Base-by-base conservation (phyloP, 2,888 invertebrate species). In the Heliconius sara region DNA sequence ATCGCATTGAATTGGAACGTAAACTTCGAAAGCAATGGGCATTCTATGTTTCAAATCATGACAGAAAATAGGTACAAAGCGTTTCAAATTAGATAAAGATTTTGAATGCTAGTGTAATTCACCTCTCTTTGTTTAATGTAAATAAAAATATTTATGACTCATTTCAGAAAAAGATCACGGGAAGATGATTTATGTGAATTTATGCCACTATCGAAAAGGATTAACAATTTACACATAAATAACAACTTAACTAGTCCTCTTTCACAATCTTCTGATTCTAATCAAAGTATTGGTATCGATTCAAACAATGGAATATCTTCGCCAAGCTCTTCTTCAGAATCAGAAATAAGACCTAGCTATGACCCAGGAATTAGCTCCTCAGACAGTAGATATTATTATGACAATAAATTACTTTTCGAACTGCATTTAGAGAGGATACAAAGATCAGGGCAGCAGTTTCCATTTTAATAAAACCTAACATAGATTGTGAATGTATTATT, bases 201-300 rank as follows among this genome's bases (percentile, higher is more conserved):
- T 87, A 97, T 97, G 96, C 98, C 98, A 77, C 92, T 98, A 77
- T 98, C 98, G 22, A 98, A 98, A 91, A 96, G 98, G 88, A 98
- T 98, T 86, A 98, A 98, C 90, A 98, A 98, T 94, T 96, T 98
- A 76, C 98, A 98, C 88, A 96, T 98, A 85, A 97, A 97, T 89
- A 96, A 96, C 89, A 96, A 91, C 83, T 88, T 95, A 60, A 85
- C 87, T n/a, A 90, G 85, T 83, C 84, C 89, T 73, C 85, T 85
- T 82, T 83, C 83, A 73, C 91, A 90, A 84, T 85, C 87, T 65
- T 89, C 89, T 86, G 91, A 91, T 83, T 83, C 89, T 87, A 92
- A 87, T 89, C 91, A 91, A 85, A 84, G 87, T 72, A 92, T 89
- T 88, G 91, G 90, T 79, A 85, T 92, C 81, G 85, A 83, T 77